These are phyloP conservation scores for Pteropus rufus DNA, from an alignment of 2,797 vertebrate species.

Conservation along the genomic window DNA sequence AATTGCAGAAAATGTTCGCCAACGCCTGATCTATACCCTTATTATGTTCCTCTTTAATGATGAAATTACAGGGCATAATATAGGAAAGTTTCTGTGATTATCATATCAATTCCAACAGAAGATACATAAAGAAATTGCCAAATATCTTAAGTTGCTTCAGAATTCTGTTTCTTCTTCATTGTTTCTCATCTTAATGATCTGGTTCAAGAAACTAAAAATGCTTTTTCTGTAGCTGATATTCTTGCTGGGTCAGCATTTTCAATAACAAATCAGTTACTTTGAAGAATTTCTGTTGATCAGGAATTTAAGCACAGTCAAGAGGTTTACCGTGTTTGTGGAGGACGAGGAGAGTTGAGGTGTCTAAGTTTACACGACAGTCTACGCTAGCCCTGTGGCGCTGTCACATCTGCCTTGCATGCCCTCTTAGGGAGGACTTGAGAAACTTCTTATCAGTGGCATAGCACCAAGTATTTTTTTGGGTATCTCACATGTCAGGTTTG, in stretches of 20 bases:
- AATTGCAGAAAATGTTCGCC: background rate
- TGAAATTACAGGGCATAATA: background rate
- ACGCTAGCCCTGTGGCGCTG: background rate
- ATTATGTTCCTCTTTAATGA: background rate
- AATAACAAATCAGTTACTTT: background rate
- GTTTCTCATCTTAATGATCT: background rate
- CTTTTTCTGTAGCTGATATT: background rate
- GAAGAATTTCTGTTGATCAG: background rate
- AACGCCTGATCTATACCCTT: background rate
- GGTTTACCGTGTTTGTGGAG: background rate
- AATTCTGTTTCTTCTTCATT: background rate
- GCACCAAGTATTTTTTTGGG: background rate
- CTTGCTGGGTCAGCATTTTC: background rate
- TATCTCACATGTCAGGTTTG: slow-evolving; percentile 35
- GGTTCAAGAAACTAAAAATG: background rate
- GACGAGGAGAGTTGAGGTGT: background rate
- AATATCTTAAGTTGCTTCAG: background rate
- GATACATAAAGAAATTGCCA: background rate
- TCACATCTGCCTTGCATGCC: background rate
- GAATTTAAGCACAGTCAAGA: background rate
- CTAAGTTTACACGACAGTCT: background rate
- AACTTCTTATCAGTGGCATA: background rate
- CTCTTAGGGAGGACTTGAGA: background rate
- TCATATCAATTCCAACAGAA: background rate
- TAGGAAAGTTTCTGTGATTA: background rate